phyloP scores from a whole-genome alignment of 2,888 invertebrate species.

The Autographa gamma region DNA sequence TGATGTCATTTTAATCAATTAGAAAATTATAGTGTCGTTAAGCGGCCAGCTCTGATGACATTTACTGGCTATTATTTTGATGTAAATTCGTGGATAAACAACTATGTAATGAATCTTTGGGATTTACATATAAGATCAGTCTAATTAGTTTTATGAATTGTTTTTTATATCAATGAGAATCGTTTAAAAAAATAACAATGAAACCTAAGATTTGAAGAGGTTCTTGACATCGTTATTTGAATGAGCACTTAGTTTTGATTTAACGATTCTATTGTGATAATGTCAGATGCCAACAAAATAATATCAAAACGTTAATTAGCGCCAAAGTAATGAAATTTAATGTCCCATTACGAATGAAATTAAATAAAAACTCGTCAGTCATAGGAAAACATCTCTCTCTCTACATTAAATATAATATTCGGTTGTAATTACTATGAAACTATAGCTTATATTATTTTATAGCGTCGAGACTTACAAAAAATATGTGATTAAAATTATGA shows the following conservation, averaged over 20 bases:
- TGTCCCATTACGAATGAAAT: conserved; percentile 56
- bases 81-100: conserved; percentile 43
- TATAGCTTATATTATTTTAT: conserved; percentile 53
- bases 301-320: conserved; percentile 56
- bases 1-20: conserved; percentile 55
- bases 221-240: conserved; percentile 52
- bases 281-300: conserved; percentile 37
- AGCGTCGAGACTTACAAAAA: conserved; percentile 50
- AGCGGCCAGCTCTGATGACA: conserved; percentile 40
- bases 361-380: conserved; percentile 43
- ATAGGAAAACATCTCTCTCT: conserved; percentile 48
- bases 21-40: conserved; percentile 48
- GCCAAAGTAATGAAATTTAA: conserved; percentile 54
- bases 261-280: conserved; percentile 48
- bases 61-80: conserved; percentile 50
- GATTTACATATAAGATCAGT: conserved; percentile 24
- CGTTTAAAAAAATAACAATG: conserved; percentile 36
- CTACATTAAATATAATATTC: conserved; percentile 51
- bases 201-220: conserved; percentile 29
- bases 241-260: conserved; percentile 49
- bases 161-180: conserved; percentile 48
- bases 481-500: conserved; percentile 61
- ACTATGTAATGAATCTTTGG: conserved; percentile 44
- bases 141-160: conserved; percentile 43
- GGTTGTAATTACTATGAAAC: conserved; percentile 51